phyloP scores from a whole-genome alignment of 2,888 invertebrate species.

The Drosophila bunnanda region DNA sequence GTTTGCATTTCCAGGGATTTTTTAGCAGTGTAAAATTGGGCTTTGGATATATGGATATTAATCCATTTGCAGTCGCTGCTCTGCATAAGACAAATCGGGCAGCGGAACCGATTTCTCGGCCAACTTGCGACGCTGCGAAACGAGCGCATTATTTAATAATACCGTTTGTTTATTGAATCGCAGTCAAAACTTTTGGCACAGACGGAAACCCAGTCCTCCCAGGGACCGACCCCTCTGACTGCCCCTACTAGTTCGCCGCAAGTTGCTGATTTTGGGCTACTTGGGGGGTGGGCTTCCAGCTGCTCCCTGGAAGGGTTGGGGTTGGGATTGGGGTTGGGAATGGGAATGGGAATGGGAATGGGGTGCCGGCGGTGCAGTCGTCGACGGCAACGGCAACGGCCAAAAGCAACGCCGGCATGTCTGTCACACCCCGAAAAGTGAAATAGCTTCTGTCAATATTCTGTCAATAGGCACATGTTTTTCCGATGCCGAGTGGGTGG shows the following conservation, averaged over 20 bases:
- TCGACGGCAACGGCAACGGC: conserved; percentile 46
- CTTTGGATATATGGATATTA: conserved; percentile 51
- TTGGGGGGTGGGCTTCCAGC: background rate
- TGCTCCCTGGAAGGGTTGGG: conserved; percentile 1
- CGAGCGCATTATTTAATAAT: conserved; percentile 74
- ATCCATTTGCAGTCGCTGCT: conserved; percentile 57
- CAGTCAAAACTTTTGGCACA: conserved; percentile 77
- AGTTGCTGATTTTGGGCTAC: conserved; percentile 47
- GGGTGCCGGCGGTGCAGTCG: conserved; percentile 39
- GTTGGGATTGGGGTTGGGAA: background rate
- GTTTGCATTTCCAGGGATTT: no score
- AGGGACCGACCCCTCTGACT: background rate
- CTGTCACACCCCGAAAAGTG: conserved; percentile 73
- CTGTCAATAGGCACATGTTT: conserved; percentile 80
- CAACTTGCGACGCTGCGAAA: conserved; percentile 51
- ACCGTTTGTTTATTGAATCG: conserved; percentile 80
- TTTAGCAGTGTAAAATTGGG: background rate
- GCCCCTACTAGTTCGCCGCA: conserved; percentile 57
- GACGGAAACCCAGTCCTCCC: conserved; percentile 66
- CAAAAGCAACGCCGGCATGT: conserved; percentile 57
- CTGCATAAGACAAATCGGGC: conserved; percentile 54
- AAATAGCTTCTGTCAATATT: conserved; percentile 83
- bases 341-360: background rate
- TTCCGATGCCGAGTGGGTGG: conserved; percentile 55
- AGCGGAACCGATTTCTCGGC: conserved; percentile 31